phyloP scores from a whole-genome alignment of 2,888 invertebrate genomes.

The Drosophila flavopinicola region DNA sequence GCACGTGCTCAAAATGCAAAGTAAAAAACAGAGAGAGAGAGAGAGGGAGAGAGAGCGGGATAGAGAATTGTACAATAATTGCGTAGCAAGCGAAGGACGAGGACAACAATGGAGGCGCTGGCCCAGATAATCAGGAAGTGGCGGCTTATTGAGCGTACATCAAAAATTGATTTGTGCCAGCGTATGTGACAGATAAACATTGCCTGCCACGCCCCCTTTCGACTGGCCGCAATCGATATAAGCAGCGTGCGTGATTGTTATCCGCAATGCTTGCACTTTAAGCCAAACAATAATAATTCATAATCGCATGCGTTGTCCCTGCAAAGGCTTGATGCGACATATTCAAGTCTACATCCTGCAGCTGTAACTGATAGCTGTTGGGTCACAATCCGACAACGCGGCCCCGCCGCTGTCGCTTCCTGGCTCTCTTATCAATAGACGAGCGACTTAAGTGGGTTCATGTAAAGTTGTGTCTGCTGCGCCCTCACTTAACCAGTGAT shows the following conservation, averaged over 20 bases:
- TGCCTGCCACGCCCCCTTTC: background rate
- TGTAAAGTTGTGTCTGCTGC: conserved; percentile 42
- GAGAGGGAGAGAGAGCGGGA: conserved; percentile 1
- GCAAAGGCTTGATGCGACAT: conserved; percentile 72
- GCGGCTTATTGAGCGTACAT: conserved; percentile 76
- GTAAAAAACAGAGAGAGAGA: conserved; percentile 29
- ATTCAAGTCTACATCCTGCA: conserved; percentile 78
- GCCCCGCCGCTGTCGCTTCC: background rate
- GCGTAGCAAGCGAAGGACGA: conserved; percentile 38
- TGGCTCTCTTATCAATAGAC: conserved; percentile 71
- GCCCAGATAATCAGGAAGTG: conserved; percentile 77
- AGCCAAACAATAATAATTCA: conserved; percentile 80
- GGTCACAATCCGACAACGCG: background rate
- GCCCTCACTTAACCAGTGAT: background rate
- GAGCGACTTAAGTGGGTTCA: conserved; percentile 73
- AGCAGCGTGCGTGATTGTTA: conserved; percentile 51
- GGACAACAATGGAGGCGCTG: conserved; percentile 53
- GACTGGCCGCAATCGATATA: conserved; percentile 58
- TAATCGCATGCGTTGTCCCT: conserved; percentile 70
- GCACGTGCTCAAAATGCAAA: conserved; percentile 61
- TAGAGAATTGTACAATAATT: conserved; percentile 45
- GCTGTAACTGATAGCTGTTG: conserved; percentile 70
- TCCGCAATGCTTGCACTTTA: conserved; percentile 34
- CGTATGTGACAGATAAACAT: too few species aligned
- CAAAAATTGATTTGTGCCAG: conserved; percentile 76